A percentile compares a stretch with the other conserved stretches of the same genome.
These are phyloP conservation scores for Yasuhikotakia modesta DNA, from an alignment of 2,797 vertebrate species.

Conservation along the genomic window DNA sequence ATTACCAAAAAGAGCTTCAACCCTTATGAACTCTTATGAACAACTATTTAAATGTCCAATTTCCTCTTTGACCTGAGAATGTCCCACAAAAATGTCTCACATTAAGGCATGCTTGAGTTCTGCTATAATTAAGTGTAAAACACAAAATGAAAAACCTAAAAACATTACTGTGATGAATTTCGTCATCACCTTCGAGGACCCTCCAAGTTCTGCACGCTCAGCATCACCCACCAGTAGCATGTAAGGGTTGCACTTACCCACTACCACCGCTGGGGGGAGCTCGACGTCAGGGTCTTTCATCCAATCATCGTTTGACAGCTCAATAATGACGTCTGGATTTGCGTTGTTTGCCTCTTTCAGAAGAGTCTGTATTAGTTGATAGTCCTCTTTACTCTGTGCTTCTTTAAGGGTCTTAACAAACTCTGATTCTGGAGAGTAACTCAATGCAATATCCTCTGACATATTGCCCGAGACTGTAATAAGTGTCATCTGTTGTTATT, in stretches of 20 bases:
- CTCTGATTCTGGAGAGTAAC: conserved; percentile 63
- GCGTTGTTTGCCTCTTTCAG: conserved; percentile 52
- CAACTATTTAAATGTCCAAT: too few species aligned
- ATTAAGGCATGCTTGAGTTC: too few species aligned
- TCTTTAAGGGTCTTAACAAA: conserved; percentile 66
- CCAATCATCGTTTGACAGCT: conserved; percentile 75
- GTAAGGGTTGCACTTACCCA: conserved; percentile 64
- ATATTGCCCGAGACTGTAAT: conserved; percentile 26
- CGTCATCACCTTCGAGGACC: not conserved
- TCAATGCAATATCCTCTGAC: conserved; percentile 51
- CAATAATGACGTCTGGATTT: conserved; percentile 66
- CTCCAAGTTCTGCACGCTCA: not conserved
- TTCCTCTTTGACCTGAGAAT: too few species aligned
- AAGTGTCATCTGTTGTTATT: conserved; percentile 37
- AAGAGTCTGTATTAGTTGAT: conserved; percentile 46
- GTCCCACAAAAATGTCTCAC: too few species aligned
- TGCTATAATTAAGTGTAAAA: not conserved
- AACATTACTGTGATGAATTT: not conserved
- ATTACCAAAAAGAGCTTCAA: not conserved
- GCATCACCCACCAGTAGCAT: not conserved
- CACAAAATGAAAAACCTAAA: not conserved
- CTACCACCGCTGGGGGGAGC: conserved; percentile 66
- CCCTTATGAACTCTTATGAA: too few species aligned
- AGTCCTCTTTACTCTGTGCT: conserved; percentile 59
- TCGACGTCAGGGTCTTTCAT: conserved; percentile 69